phyloP scores from a whole-genome alignment of 2,888 invertebrate species.

The Eustalomyia histrio region DNA sequence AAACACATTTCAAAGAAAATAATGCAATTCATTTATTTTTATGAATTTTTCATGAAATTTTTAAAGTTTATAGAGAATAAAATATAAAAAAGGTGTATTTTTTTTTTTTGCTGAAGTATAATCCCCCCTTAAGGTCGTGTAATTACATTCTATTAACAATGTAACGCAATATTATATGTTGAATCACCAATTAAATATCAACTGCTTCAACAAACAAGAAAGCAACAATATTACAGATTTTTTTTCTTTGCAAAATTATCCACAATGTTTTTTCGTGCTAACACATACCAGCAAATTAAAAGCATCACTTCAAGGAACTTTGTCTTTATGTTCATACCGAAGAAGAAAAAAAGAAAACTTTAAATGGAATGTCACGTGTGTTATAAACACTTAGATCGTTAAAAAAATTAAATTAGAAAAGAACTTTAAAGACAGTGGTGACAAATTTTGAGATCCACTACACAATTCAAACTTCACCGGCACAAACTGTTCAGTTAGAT shows the following conservation, averaged over 20 bases:
- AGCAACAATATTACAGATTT: conserved; percentile 71
- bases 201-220: conserved; percentile 76
- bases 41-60: too few relatives aligned
- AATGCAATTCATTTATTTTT: too few relatives aligned
- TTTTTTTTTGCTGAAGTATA: too few relatives aligned
- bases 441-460: not conserved
- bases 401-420: not conserved
- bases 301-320: conserved; percentile 56
- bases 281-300: conserved; percentile 51
- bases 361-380: conserved; percentile 59
- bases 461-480: not conserved
- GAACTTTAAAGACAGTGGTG: conserved; percentile 2
- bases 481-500: too few relatives aligned
- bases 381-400: conserved; percentile 29
- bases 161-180: conserved; percentile 22
- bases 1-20: too few relatives aligned
- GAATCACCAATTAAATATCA: conserved; percentile 75
- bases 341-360: conserved; percentile 14
- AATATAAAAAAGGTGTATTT: too few relatives aligned
- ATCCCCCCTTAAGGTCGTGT: not conserved
- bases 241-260: conserved; percentile 40
- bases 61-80: too few relatives aligned
- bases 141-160: conserved; percentile 42
- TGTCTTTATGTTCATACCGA: conserved; percentile 22
- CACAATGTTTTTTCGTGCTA: conserved; percentile 25